Conservation (phyloP, 2,888 invertebrate species). For the Adelognathus sp. region DNA sequence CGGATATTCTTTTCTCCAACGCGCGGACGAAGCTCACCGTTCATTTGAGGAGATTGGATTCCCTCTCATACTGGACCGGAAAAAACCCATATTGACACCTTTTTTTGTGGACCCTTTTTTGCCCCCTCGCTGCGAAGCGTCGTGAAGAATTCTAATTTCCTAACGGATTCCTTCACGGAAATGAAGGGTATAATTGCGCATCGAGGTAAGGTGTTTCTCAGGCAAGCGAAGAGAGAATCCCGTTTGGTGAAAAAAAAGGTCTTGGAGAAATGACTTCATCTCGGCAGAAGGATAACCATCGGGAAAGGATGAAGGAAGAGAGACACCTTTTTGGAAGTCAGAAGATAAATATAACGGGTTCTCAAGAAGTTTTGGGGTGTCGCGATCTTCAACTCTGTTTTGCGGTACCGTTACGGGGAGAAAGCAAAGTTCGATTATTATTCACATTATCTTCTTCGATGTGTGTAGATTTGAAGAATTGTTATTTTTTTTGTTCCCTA, state of each 20-base stretch:
- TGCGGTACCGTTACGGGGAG: slow-evolving; percentile 38
- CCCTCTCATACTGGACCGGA: neutral
- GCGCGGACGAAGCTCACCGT: neutral
- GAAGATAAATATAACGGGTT: neutral
- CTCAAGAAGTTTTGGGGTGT: neutral
- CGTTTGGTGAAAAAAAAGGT: slow-evolving; percentile 19
- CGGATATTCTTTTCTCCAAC: neutral
- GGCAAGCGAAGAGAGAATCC: slow-evolving; percentile 16
- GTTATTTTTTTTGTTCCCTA: neutral
- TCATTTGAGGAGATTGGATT: neutral
- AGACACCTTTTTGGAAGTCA: neutral
- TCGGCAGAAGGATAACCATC: neutral
- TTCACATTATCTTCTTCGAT: neutral
- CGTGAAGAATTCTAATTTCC: slow-evolving; percentile 19
- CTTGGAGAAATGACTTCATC: slow-evolving; percentile 34
- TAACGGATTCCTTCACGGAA: slow-evolving; percentile 12
- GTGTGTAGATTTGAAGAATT: neutral
- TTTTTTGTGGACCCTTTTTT: neutral
- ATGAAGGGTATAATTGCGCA: slow-evolving; percentile 22
- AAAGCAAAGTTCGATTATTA: slow-evolving; percentile 49
- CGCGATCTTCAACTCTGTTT: slow-evolving; percentile 45
- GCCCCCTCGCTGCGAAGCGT: neutral
- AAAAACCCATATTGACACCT: slow-evolving; percentile 21
- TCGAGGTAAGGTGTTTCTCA: neutral
- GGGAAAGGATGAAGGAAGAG: slow-evolving; percentile 28